These are phyloP conservation scores for Cephus runcator DNA, from an alignment of 2,888 invertebrate genomes.

Conservation along the genomic window DNA sequence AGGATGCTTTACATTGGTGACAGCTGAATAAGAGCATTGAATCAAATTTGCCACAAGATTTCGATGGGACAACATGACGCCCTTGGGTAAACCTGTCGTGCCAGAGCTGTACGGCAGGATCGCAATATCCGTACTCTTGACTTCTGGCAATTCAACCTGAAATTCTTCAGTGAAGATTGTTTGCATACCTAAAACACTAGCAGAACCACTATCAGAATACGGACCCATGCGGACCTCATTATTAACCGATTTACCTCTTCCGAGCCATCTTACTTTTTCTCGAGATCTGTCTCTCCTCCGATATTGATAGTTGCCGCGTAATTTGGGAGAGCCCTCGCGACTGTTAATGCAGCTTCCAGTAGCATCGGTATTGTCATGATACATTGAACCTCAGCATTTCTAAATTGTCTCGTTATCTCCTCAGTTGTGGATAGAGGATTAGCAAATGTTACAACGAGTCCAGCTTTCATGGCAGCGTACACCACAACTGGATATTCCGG, in stretches of 20 bases:
- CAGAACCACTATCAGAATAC: not conserved
- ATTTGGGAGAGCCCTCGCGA: conserved; percentile 68
- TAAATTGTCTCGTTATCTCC: conserved; percentile 74
- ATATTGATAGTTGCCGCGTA: conserved; percentile 74
- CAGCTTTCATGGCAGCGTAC: conserved; percentile 75
- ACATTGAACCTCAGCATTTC: conserved; percentile 72
- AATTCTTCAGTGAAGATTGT: conserved; percentile 59
- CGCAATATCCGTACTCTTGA: conserved; percentile 34
- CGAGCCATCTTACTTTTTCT: conserved; percentile 48
- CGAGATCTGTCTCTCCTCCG: conserved; percentile 70
- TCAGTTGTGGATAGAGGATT: conserved; percentile 78
- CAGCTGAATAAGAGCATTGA: conserved; percentile 66
- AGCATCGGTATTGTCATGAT: conserved; percentile 74
- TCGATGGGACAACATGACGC: conserved; percentile 78
- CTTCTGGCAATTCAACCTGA: conserved; percentile 60
- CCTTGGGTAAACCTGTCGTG: conserved; percentile 86
- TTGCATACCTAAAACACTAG: conserved; percentile 59
- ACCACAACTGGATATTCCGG: conserved; percentile 77
- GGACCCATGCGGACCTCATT: too few species aligned
- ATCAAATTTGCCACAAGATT: conserved; percentile 73
- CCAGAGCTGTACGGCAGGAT: conserved; percentile 70
- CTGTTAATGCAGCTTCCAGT: conserved; percentile 70
- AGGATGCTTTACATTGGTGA: conserved; percentile 66
- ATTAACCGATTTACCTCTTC: too few species aligned
- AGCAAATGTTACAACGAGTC: conserved; percentile 75